Evolutionary conservation across 2,797 vertebrate genomes (phyloP), one percentile per base, ranked within the genome.

Genomic region (Prunella strophiata): DNA sequence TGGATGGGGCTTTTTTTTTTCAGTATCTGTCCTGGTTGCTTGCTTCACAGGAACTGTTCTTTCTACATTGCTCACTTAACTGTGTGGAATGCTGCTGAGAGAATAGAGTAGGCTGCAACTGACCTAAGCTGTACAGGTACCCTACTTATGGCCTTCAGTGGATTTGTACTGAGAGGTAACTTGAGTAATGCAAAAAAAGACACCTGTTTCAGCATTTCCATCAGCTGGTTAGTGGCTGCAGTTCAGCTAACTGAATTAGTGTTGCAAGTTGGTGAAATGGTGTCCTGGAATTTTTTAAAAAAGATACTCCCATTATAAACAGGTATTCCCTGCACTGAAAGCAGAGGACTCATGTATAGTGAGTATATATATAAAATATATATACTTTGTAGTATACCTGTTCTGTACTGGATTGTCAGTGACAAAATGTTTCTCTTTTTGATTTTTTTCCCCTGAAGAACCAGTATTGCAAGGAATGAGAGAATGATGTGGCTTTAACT

Each of bases 321-420:
- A 57, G 27, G 7, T 10, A 21, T 81, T 84, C 84, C 21, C 23
- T 73, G 11, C 11, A 15, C 29, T 73, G 34, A 63, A 66, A 52
- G 18, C 11, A 7, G 59, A 70, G 34, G 14, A 12, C 7, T 72
- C 0, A 0, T 2, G 1, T 43, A 27, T 21, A 34, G 23, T 4
- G 18, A 27, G 8, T n/a, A 2, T 13, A 20, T 42, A 13, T 51
- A 21, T 26, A 12, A 4, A 7, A 71, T 16, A 43, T 27, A 43
- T 34, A 10, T 16, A 1, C 32, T 57, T 52, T 36, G 30, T 45
- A 5, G 8, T 73, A 2, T 27, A 26, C 18, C 20, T 66, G 16
- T 70, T 78, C 27, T 50, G 19, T 75, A 23, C 34, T 55, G 87
- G 50, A 65, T 50, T 94, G 17, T 50, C 32, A 42, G 45, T 45